Conservation (phyloP, 2,797 vertebrate species). For the Malurus leucopterus region DNA sequence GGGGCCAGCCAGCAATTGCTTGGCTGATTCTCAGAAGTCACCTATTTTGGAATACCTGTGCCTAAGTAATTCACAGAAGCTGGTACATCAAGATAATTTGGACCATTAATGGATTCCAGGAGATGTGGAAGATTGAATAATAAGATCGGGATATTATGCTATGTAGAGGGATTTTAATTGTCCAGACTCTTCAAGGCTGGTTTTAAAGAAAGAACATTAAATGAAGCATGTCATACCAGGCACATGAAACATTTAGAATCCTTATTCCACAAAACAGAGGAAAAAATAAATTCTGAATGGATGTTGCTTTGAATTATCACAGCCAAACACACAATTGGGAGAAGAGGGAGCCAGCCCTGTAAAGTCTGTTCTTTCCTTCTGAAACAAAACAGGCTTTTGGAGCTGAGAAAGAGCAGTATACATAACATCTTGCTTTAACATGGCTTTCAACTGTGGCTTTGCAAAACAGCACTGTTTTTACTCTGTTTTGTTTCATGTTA, state of each 20-base stretch:
- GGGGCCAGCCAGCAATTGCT: not conserved
- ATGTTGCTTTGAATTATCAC: not conserved
- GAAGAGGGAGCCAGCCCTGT: not conserved
- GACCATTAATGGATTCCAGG: not conserved
- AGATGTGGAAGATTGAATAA: not conserved
- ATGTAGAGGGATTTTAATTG: not conserved
- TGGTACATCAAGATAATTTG: not conserved
- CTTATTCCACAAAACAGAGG: not conserved
- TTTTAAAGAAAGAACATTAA: not conserved
- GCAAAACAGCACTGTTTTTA: not conserved
- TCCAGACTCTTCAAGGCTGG: not conserved
- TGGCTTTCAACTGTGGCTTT: not conserved
- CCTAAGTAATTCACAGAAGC: not conserved
- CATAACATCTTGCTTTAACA: conserved; percentile 14
- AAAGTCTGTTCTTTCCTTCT: not conserved
- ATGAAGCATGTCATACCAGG: not conserved
- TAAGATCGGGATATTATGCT: not conserved
- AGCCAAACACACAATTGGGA: not conserved
- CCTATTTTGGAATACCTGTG: not conserved
- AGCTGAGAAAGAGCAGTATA: conserved; percentile 20
- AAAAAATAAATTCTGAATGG: not conserved
- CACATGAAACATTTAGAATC: not conserved
- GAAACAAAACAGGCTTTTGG: not conserved
- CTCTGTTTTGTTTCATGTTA: conserved; percentile 17
- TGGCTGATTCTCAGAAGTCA: not conserved